A percentile compares a stretch with the other conserved stretches of the same genome.
These are phyloP conservation scores for Tricholaema leucomelas DNA, from an alignment of 2,113 vertebrate species.

Conservation along the genomic window DNA sequence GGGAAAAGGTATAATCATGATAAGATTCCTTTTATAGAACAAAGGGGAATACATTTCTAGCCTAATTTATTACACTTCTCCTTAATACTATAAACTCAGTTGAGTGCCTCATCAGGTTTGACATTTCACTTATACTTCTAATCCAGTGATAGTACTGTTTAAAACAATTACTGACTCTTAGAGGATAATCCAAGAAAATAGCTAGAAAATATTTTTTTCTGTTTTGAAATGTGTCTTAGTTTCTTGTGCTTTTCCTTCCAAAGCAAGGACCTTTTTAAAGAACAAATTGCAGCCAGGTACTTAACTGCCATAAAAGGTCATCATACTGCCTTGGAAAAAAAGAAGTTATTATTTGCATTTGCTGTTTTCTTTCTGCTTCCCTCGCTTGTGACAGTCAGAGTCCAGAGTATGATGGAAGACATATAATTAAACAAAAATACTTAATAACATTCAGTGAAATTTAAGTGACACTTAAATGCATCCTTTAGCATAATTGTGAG, in stretches of 20 bases:
- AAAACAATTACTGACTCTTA: background rate
- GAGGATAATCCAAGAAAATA: slow-evolving; percentile 16
- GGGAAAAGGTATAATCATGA: slow-evolving; percentile 38
- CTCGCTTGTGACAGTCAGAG: background rate
- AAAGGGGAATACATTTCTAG: slow-evolving; percentile 41
- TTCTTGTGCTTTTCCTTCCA: background rate
- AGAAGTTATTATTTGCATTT: background rate
- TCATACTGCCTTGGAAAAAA: background rate
- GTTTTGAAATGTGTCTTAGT: background rate
- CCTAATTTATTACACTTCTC: slow-evolving; percentile 41
- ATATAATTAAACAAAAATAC: background rate
- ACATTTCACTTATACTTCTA: slow-evolving; percentile 24
- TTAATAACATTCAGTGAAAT: background rate
- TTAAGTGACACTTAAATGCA: background rate
- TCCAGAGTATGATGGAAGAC: background rate
- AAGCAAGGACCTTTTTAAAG: background rate
- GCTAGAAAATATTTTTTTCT: background rate
- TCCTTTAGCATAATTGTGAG: background rate
- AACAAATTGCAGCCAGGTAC: background rate
- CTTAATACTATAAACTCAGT: slow-evolving; percentile 7
- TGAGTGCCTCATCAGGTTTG: slow-evolving; percentile 9
- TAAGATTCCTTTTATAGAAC: slow-evolving; percentile 38
- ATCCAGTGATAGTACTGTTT: background rate
- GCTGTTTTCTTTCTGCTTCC: background rate
- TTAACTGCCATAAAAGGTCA: background rate